A percentile compares a stretch with the other conserved stretches of the same genome.
These are phyloP conservation scores for Ceraclea dissimilis DNA, from an alignment of 2,888 invertebrate genomes.

Conservation along the genomic window DNA sequence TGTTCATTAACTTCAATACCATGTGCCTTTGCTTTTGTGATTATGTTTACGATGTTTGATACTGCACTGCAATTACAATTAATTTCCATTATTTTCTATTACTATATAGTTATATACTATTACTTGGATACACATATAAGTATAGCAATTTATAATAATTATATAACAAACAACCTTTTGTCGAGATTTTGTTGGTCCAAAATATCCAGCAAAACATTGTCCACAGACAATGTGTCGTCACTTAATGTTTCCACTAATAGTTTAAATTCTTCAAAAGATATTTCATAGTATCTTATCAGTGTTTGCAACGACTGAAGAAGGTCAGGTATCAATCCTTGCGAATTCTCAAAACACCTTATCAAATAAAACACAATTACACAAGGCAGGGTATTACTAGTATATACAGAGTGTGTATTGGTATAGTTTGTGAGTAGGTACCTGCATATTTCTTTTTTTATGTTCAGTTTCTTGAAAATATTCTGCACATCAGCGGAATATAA, in stretches of 20 bases:
- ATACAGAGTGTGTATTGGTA: too few relatives aligned
- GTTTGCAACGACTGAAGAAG: constrained; percentile 11
- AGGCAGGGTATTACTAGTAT: too few relatives aligned
- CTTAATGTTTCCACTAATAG: constrained; percentile 9
- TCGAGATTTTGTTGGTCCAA: constrained; percentile 11
- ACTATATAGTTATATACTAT: neutral
- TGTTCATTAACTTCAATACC: constrained; percentile 12
- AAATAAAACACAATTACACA: too few relatives aligned
- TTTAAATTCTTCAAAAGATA: constrained; percentile 15
- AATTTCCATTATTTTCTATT: neutral
- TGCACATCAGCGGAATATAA: constrained; percentile 36
- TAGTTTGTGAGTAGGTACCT: constrained; percentile 13
- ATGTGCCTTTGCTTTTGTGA: constrained; percentile 15
- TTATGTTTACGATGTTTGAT: constrained; percentile 11
- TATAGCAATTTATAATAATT: too few relatives aligned
- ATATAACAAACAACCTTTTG: constrained; percentile 9
- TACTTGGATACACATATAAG: too few relatives aligned
- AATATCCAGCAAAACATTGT: constrained; percentile 16
- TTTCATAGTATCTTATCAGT: constrained; percentile 11
- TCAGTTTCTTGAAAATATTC: neutral
- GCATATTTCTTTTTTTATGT: constrained; percentile 2
- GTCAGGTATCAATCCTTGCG: constrained; percentile 12
- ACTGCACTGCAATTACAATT: constrained; percentile 2
- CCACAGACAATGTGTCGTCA: constrained; percentile 10
- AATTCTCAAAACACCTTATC: constrained; percentile 20